These are phyloP conservation scores for Siphamia tubifer DNA, from an alignment of 2,113 vertebrate genomes.

Conservation along the genomic window DNA sequence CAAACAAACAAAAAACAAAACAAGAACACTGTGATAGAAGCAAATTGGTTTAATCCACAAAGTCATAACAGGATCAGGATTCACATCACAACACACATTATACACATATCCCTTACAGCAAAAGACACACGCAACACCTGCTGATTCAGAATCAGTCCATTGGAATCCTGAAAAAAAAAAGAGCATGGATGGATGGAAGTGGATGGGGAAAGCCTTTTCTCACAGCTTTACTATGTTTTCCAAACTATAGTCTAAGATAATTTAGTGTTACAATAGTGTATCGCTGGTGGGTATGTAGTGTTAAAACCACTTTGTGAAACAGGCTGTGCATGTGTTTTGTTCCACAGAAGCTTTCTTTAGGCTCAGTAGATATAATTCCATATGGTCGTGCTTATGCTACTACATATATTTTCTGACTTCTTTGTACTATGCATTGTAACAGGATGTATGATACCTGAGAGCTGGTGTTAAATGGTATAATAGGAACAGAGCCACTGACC, in stretches of 20 bases:
- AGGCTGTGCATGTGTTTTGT: conserved; percentile 11
- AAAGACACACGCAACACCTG: conserved; percentile 4
- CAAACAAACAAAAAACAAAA: not conserved
- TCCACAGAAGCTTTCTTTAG: not conserved
- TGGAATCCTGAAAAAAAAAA: not conserved
- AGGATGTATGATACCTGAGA: conserved; percentile 63
- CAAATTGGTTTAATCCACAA: conserved; percentile 61
- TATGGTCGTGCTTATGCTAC: not conserved
- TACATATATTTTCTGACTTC: not conserved
- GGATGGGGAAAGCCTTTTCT: not conserved
- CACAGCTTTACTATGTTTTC: not conserved
- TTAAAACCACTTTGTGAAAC: conserved; percentile 3
- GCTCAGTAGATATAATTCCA: conserved; percentile 4
- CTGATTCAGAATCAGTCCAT: not conserved
- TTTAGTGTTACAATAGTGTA: conserved; percentile 21
- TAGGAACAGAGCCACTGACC: conserved; percentile 3
- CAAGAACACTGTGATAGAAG: not conserved
- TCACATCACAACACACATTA: conserved; percentile 56
- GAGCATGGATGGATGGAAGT: not conserved
- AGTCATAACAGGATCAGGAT: conserved; percentile 28
- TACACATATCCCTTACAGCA: conserved; percentile 53
- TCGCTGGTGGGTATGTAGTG: conserved; percentile 16
- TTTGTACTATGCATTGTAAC: not conserved
- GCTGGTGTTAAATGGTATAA: conserved; percentile 33
- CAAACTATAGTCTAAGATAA: not conserved